Base-by-base conservation (phyloP, 2,797 vertebrate genomes). In the Enteromius paludinosus region DNA sequence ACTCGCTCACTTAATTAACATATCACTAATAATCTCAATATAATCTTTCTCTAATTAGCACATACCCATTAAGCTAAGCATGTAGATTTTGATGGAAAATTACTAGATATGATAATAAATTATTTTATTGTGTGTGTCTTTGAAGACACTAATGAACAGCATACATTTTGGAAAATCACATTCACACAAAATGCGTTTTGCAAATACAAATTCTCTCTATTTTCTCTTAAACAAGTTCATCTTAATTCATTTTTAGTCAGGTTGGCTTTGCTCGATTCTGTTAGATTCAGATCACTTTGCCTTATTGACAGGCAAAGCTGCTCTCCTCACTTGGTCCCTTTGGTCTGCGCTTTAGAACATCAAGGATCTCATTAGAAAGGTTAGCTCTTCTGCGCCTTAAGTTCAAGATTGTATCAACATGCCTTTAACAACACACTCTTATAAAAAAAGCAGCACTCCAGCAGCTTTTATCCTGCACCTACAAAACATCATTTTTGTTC, bases 41-140 rank as follows among this genome's bases (percentile, higher is more conserved):
- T 78, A 83, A 80, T 83, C 73, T 81, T 52, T 64, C 56, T 84
- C 70, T 81, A 76, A 83, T 78, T 85, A 85, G 71, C 49, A 9
- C 14, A 64, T 70, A 73, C 65, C 43, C 78, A 77, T 85, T 85
- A 23, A 15, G 59, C 79, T 68, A 73, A 80, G 78, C 77, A 62
- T 83, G 76, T 78, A 77, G 72, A 83, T 72, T 72, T 80, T 83
- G 45, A 62, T 43, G 72, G 20, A 41, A 2, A 59, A 59, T 61
- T 25, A 28, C 14, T 28, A 9, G 14, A 43, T n/a, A 75, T 75
- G 41, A 43, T 43, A 15, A 75, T 10, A 2, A 10, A 23, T 41
- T 25, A 6, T 74, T 25, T 56, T 74, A n/a, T 52, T 72, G 79
- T 79, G 64, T 61, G 75, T 43, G 72, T 66, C 65, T 84, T 65